Conservation (phyloP, 2,888 invertebrate genomes). For the Cecidostiba fungosa region DNA sequence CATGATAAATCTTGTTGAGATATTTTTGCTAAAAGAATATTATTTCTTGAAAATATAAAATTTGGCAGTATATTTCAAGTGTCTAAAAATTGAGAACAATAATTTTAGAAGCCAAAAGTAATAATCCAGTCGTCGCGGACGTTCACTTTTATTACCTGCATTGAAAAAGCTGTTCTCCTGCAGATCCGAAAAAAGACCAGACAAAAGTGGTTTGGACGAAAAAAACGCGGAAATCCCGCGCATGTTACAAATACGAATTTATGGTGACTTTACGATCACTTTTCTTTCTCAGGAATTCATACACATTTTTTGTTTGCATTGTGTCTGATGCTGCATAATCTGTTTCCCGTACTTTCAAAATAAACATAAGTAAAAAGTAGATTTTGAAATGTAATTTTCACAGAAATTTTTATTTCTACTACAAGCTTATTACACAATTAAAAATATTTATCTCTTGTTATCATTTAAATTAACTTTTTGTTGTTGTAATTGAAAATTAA, state of each 20-base stretch:
- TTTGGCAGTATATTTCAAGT: neutral
- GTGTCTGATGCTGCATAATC: no score
- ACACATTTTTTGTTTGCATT: neutral
- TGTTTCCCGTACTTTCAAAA: no score
- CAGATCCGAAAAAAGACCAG: neutral
- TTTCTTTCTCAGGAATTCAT: neutral
- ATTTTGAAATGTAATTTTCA: no score
- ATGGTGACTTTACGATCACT: neutral
- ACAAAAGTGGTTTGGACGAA: neutral
- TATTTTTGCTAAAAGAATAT: neutral
- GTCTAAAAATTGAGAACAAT: neutral
- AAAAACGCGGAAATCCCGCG: slow-evolving; percentile 15
- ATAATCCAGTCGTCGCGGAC: neutral
- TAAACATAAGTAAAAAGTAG: no score
- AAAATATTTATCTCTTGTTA: no score
- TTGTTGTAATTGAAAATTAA: neutral
- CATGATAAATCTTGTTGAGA: neutral
- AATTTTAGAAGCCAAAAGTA: neutral
- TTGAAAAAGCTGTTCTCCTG: neutral
- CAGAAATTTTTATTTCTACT: no score
- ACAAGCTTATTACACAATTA: no score
- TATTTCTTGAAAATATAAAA: neutral
- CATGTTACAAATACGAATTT: neutral
- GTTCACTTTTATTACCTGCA: neutral
- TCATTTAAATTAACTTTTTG: neutral